Percentiles rank a stretch among this genome's conserved stretches.
Conservation (phyloP, 1,140 invertebrate genomes). For the Rhagoletis pomonella region DNA sequence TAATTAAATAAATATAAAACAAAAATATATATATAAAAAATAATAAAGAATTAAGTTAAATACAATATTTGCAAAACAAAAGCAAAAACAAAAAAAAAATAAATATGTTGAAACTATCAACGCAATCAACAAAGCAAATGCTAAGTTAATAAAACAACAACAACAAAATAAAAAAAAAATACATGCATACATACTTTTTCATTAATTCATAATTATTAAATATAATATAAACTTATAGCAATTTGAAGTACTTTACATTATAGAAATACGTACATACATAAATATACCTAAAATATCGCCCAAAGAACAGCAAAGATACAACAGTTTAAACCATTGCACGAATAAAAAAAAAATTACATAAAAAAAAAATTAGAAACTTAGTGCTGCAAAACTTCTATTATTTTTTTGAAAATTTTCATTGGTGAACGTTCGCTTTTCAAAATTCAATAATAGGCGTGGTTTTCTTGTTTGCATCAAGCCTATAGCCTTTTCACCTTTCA, state of each 20-base stretch:
- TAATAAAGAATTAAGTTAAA: conserved; percentile 43
- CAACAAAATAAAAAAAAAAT: background rate
- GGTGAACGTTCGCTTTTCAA: background rate
- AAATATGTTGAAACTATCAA: conserved; percentile 23
- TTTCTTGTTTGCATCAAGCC: too few relatives aligned
- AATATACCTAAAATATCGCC: conserved; percentile 24
- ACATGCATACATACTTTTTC: conserved; percentile 53
- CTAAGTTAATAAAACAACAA: conserved; percentile 36
- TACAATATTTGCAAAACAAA: conserved; percentile 45
- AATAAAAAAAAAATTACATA: conserved; percentile 6
- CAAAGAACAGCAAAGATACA: conserved; percentile 35
- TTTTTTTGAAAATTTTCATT: background rate
- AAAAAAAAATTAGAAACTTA: background rate
- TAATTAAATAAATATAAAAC: conserved; percentile 40
- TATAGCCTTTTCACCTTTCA: too few relatives aligned
- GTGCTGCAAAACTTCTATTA: background rate
- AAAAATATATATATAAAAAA: conserved; percentile 12
- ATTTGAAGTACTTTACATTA: conserved; percentile 54
- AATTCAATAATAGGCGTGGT: background rate
- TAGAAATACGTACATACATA: conserved; percentile 52
- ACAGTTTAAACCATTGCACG: conserved; percentile 38
- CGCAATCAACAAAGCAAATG: conserved; percentile 50
- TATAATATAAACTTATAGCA: conserved; percentile 53
- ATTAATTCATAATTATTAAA: conserved; percentile 53
- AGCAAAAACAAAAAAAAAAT: conserved; percentile 4